phyloP scores from a whole-genome alignment of 1,140 invertebrate species.

The Drosophila nannoptera region DNA sequence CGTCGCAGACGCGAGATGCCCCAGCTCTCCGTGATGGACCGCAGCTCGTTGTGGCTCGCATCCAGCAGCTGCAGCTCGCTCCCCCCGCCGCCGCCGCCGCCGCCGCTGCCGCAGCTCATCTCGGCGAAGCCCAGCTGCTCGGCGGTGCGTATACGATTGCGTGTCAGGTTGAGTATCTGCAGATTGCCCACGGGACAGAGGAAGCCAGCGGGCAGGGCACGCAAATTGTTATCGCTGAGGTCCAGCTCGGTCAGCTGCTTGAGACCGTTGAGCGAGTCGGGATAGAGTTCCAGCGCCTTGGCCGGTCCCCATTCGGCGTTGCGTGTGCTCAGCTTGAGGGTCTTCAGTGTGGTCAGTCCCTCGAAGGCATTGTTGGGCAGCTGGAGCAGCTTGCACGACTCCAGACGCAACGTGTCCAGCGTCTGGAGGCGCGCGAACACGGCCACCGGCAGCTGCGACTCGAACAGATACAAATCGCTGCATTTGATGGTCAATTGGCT shows the following conservation, averaged over 20 bases:
- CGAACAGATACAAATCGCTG: slow-evolving; percentile 88
- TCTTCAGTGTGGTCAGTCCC: slow-evolving; percentile 87
- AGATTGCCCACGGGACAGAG: slow-evolving; percentile 89
- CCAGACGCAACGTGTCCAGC: slow-evolving; percentile 86
- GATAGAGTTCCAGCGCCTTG: slow-evolving; percentile 85
- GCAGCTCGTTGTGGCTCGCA: slow-evolving; percentile 88
- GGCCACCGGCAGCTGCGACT: slow-evolving; percentile 86
- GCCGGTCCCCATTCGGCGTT: slow-evolving; percentile 88
- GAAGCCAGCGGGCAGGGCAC: slow-evolving; percentile 85
- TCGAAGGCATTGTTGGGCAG: slow-evolving; percentile 88
- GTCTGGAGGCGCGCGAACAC: slow-evolving; percentile 86
- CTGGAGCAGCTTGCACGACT: slow-evolving; percentile 88
- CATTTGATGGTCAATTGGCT: slow-evolving; percentile 86
- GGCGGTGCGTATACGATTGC: slow-evolving; percentile 87
- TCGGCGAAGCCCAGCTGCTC: slow-evolving; percentile 86
- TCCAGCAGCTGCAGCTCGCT: slow-evolving; percentile 86
- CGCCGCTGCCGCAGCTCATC: slow-evolving; percentile 80
- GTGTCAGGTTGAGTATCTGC: slow-evolving; percentile 89
- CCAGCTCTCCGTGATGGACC: slow-evolving; percentile 85
- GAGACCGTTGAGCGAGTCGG: slow-evolving; percentile 85
- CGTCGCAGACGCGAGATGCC: slow-evolving; percentile 86
- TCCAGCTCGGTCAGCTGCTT: slow-evolving; percentile 89
- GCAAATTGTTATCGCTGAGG: slow-evolving; percentile 90
- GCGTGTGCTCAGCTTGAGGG: slow-evolving; percentile 85
- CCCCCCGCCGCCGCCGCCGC: slow-evolving; percentile 80